Evolutionary conservation across 23 tunicate species (phyloP), one percentile per base, ranked within the genome.

Genomic region (Trididemnum miniatum): DNA sequence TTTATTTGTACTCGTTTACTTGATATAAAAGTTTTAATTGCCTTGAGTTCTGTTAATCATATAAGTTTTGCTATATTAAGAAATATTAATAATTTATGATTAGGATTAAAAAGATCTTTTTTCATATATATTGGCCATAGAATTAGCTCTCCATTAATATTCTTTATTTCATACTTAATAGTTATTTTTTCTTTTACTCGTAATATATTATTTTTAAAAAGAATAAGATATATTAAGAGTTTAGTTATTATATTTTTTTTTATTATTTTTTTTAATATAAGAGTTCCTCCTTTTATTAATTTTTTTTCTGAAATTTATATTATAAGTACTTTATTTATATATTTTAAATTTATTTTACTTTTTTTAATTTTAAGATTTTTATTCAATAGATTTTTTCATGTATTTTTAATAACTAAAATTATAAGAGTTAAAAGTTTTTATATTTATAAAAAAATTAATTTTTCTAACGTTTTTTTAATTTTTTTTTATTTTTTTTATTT

Each of bases 21-120:
- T 15, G 80, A 75, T 75, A 23, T 22, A 38, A 75, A 75, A 0
- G 31, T 51, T 22, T 22, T 75, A 38, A 40, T 75, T 0, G 80
- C 80, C 0, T 75, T 24, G 38, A 75, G 80, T 75, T 75, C 80
- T 24, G 80, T 75, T 38, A 35, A 28, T 0, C 80, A 75, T 38
- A 75, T 75, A 40, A 75, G 80, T 75, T 40, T 75, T 12, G 63
- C 63, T 38, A 38, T 75, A 18, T 20, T 28, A 0, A 51, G 80
- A 0, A 15, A 9, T 75, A n/a, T 75, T 0, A 0, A 20, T 75
- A n/a, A 9, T 7, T 38, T 18, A 18, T 75, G 15, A 20, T 38
- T 44, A 38, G 15, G 64, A 0, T 75, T 38, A 18, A 39, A 75
- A 35, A 30, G 80, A 26, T 9, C 35, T 26, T 75, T 22, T 75